phyloP scores from a whole-genome alignment of 2,113 vertebrate species.

The Procavia capensis region DNA sequence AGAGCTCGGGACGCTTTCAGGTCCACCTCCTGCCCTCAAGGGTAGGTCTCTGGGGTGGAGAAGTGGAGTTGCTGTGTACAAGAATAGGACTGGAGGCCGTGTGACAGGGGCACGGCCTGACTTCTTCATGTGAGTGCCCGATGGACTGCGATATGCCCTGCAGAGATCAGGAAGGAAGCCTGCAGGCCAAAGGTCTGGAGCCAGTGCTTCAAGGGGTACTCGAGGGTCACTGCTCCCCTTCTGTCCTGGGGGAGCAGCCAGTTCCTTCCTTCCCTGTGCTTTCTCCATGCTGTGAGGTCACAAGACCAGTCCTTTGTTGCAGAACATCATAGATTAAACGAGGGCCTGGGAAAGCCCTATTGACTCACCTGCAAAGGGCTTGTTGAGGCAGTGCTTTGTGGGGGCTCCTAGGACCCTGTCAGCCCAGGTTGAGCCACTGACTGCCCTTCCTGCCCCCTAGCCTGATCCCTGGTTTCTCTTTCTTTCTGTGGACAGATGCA shows the following conservation, averaged over 20 bases:
- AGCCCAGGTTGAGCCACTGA: background rate
- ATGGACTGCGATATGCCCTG: background rate
- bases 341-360: background rate
- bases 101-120: background rate
- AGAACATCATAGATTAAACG: background rate
- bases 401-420: background rate
- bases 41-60: background rate
- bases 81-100: background rate
- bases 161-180: background rate
- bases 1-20: background rate
- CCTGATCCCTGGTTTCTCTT: conserved; percentile 26
- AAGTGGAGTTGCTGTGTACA: background rate
- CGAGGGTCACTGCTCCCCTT: background rate
- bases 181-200: background rate
- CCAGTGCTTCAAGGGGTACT: background rate
- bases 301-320: background rate
- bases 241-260: background rate
- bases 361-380: background rate
- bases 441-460: background rate
- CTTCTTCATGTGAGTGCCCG: background rate
- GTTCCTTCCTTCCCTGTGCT: background rate
- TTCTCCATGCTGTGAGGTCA: background rate
- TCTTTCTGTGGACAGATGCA: conserved; percentile 60
- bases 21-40: background rate
- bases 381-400: background rate